Percentiles rank a stretch among this genome's conserved stretches.
These are phyloP conservation scores for Agrochola litura DNA, from an alignment of 2,888 invertebrate genomes.

Conservation along the genomic window DNA sequence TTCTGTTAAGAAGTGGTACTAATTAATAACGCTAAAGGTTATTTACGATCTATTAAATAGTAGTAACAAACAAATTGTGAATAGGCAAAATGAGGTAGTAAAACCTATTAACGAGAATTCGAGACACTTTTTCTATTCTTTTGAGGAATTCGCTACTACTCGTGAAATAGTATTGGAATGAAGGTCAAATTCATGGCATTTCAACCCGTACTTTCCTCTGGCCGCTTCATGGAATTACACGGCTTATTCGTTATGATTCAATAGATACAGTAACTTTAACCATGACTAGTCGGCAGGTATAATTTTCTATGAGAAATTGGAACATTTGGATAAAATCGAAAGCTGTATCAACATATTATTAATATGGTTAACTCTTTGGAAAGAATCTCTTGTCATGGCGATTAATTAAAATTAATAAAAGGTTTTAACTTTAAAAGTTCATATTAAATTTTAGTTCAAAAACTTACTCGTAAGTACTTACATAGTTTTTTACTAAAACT, in stretches of 20 bases:
- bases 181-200: conserved; percentile 67
- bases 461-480: background rate
- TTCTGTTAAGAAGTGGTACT: background rate
- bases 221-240: conserved; percentile 81
- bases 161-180: conserved; percentile 38
- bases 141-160: conserved; percentile 32
- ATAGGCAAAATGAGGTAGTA: conserved; percentile 16
- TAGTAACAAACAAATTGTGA: conserved; percentile 31
- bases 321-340: conserved; percentile 72
- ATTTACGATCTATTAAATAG: conserved; percentile 40
- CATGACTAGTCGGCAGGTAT: conserved; percentile 72
- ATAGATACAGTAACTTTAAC: conserved; percentile 69
- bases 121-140: conserved; percentile 48
- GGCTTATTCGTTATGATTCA: conserved; percentile 80
- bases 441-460: background rate
- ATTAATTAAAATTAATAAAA: conserved; percentile 13
- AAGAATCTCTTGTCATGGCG: conserved; percentile 8
- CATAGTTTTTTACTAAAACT: no score
- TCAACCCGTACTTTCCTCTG: conserved; percentile 79
- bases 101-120: conserved; percentile 37
- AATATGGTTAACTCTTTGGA: conserved; percentile 19
- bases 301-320: conserved; percentile 74
- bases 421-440: background rate
- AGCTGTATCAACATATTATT: conserved; percentile 56
- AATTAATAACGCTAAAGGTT: conserved; percentile 4